phyloP scores from a whole-genome alignment of 2,113 vertebrate genomes.

The Hiodon tergisus region DNA sequence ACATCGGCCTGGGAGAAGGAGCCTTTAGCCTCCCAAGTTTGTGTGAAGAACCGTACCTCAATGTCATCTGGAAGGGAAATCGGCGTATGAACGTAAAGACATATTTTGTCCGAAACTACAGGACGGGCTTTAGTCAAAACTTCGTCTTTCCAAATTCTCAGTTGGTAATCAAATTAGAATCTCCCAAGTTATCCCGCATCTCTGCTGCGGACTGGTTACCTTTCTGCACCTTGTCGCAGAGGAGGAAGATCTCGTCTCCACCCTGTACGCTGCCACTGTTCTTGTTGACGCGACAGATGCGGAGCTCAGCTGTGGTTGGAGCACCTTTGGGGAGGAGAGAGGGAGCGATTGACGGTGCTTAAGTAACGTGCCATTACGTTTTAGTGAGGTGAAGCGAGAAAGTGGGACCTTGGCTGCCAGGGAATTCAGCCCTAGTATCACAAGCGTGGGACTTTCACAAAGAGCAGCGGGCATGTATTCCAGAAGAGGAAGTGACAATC shows the following conservation, averaged over 20 bases:
- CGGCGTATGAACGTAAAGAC: slow-evolving; percentile 24
- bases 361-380: no score
- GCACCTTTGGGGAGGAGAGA: slow-evolving; percentile 69
- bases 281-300: slow-evolving; percentile 94
- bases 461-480: background rate
- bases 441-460: background rate
- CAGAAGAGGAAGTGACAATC: slow-evolving; percentile 9
- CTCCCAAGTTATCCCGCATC: no score
- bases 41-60: slow-evolving; percentile 88
- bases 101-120: background rate
- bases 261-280: slow-evolving; percentile 91
- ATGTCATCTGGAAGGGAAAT: slow-evolving; percentile 77
- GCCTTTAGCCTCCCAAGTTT: slow-evolving; percentile 92
- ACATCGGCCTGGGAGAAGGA: slow-evolving; percentile 95
- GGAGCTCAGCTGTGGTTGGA: slow-evolving; percentile 91
- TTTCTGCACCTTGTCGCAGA: slow-evolving; percentile 99
- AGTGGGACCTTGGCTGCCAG: no score
- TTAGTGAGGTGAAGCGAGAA: no score
- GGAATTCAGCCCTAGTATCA: no score
- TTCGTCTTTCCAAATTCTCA: no score
- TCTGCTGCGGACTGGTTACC: slow-evolving; percentile 54
- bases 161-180: no score
- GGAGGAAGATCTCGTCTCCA: slow-evolving; percentile 92
- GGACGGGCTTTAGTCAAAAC: no score
- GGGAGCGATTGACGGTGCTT: background rate